Conservation (phyloP, 2,888 invertebrate genomes). For the Drosophila anomelani region DNA sequence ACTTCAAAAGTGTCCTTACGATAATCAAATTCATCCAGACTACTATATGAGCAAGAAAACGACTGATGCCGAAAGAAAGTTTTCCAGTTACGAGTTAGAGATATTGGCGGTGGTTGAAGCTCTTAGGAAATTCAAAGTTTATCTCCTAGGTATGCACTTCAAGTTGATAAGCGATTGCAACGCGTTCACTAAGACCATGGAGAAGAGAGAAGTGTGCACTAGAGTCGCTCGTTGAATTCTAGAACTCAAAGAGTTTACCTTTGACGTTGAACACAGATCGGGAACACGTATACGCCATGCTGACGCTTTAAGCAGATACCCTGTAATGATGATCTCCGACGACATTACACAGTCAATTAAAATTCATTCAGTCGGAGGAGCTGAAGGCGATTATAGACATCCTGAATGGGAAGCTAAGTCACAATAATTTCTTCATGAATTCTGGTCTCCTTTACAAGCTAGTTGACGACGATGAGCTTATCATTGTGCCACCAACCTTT, state of each 20-base stretch:
- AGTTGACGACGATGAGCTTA: not conserved
- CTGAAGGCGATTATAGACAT: not conserved
- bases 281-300: not conserved
- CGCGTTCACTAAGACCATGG: no score
- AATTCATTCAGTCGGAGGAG: not conserved
- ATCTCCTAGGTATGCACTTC: not conserved
- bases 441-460: not conserved
- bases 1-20: not conserved
- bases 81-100: not conserved
- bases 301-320: not conserved
- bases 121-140: not conserved
- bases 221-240: no score
- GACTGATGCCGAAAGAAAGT: not conserved
- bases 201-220: no score
- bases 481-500: not conserved
- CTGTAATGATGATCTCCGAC: not conserved
- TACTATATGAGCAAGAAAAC: conserved; percentile 4
- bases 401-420: not conserved
- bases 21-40: not conserved
- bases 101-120: not conserved
- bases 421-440: not conserved
- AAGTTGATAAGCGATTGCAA: no score
- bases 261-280: no score
- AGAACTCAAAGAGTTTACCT: no score
- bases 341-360: not conserved